Percentiles rank a stretch among this genome's conserved stretches.
These are phyloP conservation scores for Dexiosoma caninum DNA, from an alignment of 2,888 invertebrate genomes.

Conservation along the genomic window DNA sequence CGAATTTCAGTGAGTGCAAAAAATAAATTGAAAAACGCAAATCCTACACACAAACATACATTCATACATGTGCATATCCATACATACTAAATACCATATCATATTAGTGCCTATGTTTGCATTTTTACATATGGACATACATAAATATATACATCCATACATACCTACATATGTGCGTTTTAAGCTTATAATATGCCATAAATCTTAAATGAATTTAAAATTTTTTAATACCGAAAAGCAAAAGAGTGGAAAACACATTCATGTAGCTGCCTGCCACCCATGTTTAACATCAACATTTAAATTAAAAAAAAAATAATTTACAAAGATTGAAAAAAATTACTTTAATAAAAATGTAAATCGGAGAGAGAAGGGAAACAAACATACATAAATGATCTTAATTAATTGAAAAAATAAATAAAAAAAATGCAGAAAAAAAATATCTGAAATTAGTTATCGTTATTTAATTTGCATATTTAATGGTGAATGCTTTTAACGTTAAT, in stretches of 20 bases:
- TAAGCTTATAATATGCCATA: constrained; percentile 31
- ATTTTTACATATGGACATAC: background rate
- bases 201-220: constrained; percentile 37
- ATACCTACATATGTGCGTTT: no score
- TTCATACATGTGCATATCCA: no score
- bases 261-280: constrained; percentile 57
- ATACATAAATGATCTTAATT: constrained; percentile 23
- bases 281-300: constrained; percentile 51
- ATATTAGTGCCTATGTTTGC: background rate
- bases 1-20: constrained; percentile 15
- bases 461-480: background rate
- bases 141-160: no score
- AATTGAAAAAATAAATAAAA: background rate
- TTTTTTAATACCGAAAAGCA: background rate
- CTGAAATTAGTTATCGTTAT: background rate
- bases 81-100: no score
- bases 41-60: background rate
- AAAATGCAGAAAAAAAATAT: background rate
- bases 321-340: background rate
- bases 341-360: constrained; percentile 19
- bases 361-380: constrained; percentile 10
- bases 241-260: constrained; percentile 14
- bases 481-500: no score
- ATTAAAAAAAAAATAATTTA: constrained; percentile 50
- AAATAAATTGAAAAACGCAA: constrained; percentile 52